Percentiles rank a stretch among this genome's conserved stretches.
phyloP scores from a whole-genome alignment of 2,113 vertebrate genomes.

The Neogobius melanostomus region DNA sequence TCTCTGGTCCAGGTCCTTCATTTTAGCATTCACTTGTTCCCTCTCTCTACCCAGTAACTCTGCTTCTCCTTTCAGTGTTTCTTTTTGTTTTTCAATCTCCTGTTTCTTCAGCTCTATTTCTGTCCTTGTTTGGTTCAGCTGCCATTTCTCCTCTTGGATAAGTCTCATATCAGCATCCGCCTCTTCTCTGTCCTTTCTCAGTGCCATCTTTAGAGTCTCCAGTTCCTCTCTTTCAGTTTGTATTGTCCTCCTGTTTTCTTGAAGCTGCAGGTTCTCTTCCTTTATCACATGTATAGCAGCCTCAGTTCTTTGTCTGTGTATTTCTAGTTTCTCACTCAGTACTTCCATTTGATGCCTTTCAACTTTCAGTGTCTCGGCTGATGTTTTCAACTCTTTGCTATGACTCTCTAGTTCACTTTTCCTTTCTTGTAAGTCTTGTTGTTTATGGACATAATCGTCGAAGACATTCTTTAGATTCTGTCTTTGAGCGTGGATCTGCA shows the following conservation, averaged over 20 bases:
- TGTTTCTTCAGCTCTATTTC: not conserved
- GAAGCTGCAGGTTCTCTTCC: not conserved
- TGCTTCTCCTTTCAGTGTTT: not conserved
- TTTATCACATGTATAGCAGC: not conserved
- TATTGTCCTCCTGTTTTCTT: not conserved
- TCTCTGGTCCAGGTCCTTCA: not conserved
- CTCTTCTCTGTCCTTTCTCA: not conserved
- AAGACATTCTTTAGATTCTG: not conserved
- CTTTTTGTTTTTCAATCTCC: not conserved
- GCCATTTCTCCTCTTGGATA: not conserved
- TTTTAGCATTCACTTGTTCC: not conserved
- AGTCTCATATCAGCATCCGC: not conserved
- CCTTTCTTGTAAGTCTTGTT: slow-evolving; percentile 10
- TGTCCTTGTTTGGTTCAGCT: not conserved
- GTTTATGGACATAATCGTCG: not conserved
- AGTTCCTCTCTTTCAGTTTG: not conserved
- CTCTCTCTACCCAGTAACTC: not conserved
- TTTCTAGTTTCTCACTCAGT: slow-evolving; percentile 3
- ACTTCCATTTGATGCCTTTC: slow-evolving; percentile 17
- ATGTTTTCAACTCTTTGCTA: not conserved
- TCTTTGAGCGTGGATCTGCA: slow-evolving; percentile 2
- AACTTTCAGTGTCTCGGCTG: not conserved
- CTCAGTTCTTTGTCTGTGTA: slow-evolving; percentile 16
- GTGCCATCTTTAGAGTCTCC: not conserved
- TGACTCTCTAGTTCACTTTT: slow-evolving; percentile 20